A percentile compares a stretch with the other conserved stretches of the same genome.
These are phyloP conservation scores for Euschistus heros DNA, from an alignment of 1,140 invertebrate genomes.

Conservation along the genomic window DNA sequence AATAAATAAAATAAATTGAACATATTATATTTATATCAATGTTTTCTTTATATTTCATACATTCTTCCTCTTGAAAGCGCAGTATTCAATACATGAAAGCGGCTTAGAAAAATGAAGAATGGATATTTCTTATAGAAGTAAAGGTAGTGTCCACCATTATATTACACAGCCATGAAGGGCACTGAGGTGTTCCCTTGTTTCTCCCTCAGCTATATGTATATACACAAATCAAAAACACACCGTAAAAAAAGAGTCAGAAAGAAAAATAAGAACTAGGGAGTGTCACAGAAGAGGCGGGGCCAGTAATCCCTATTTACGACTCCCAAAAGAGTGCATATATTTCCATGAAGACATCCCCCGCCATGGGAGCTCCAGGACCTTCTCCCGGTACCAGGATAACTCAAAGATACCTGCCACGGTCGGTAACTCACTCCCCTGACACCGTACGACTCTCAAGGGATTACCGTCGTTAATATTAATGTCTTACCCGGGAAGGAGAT, in stretches of 20 bases:
- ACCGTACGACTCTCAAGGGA: background rate
- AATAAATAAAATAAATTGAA: no score
- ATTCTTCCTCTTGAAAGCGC: no score
- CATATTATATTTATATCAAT: no score
- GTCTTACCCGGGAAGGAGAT: background rate
- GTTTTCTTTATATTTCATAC: no score
- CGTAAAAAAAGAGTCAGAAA: background rate
- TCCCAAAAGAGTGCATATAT: background rate
- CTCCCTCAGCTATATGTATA: background rate
- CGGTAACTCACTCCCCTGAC: background rate
- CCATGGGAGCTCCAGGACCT: background rate
- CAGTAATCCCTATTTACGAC: background rate
- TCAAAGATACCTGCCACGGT: background rate
- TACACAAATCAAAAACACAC: background rate
- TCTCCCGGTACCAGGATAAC: background rate
- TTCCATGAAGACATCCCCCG: background rate
- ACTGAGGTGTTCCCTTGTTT: no score
- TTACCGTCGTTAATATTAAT: constrained; percentile 5
- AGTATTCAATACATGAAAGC: no score
- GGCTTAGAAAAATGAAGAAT: no score
- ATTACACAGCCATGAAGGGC: no score
- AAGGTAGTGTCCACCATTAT: no score
- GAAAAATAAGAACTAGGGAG: background rate
- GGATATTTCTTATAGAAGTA: no score
- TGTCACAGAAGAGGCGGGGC: background rate